Evolutionary conservation across 1,140 invertebrate genomes (phyloP), one percentile per base, ranked within the genome.

Genomic region (Drosophila repleta): DNA sequence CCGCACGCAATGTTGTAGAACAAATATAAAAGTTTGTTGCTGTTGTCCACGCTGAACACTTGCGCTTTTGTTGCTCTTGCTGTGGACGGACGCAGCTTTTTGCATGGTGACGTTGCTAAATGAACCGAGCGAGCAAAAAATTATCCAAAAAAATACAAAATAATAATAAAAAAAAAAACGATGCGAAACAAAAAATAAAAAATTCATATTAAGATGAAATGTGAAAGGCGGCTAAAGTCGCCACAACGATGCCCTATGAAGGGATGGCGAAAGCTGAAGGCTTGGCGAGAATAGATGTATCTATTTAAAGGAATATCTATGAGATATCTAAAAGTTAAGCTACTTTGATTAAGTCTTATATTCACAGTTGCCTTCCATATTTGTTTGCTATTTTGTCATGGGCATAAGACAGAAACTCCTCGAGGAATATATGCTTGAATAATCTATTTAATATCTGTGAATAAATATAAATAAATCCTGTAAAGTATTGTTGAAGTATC

Each of bases 91-190:
- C 82, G 76, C 70, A 81, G 58, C 7, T 29, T 74, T 87, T 87
- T 88, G 78, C 82, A 85, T 81, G 74, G 74, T 74, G 66, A 67
- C 68, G 73, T 83, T 80, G 74, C 82, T 81, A 85, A 85, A 87
- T 85, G 82, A 85, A 85, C 78, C 80, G 67, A 79, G 62, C 62
- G 70, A 3, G 10, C 0, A 56, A 62, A 61, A 74, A 77, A 75
- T 56, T 74, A 58, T 74, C 53, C 53, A 32, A 65, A 68, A 74
- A 62, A n/a, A n/a, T n/a, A n/a, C n/a, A n/a, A n/a, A n/a, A n/a
- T n/a, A n/a, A n/a, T n/a, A n/a, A 68, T 60, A 84, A 49, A 82
- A 72, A 76, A 74, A 74, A 77, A 65, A 52, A 74, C 67, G 74
- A 70, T 58, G 55, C 6, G 7, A 53, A 71, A 76, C 62, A 51